Percentiles rank a stretch among this genome's conserved stretches.
These are phyloP conservation scores for Cyprinodon variegatus DNA, from an alignment of 2,113 vertebrate genomes.

Conservation along the genomic window DNA sequence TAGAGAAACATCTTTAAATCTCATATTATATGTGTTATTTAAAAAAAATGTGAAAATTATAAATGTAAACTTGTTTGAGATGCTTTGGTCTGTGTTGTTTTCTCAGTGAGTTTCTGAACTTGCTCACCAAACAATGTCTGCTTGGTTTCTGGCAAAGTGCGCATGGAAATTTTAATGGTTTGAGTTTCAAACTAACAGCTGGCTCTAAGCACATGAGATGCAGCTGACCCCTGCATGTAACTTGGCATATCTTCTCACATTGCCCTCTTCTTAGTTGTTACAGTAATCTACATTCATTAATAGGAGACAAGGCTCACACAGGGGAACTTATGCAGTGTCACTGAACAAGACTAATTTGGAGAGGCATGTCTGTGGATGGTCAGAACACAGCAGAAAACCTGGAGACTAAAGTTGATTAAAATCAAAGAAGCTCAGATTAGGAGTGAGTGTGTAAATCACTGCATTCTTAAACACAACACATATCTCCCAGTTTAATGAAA, in stretches of 20 bases:
- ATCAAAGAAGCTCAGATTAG: conserved; percentile 38
- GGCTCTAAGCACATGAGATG: not conserved
- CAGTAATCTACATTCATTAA: conserved; percentile 10
- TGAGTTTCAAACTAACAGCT: not conserved
- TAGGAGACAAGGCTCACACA: not conserved
- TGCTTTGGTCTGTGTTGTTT: not conserved
- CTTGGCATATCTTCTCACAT: not conserved
- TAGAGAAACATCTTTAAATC: not conserved
- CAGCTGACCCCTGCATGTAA: not conserved
- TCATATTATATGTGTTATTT: not conserved
- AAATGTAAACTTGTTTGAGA: not conserved
- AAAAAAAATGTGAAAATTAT: not conserved
- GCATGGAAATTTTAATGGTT: too few species aligned
- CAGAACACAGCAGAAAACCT: conserved; percentile 66
- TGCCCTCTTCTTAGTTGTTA: not conserved
- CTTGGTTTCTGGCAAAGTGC: not conserved
- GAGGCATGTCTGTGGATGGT: conserved; percentile 42
- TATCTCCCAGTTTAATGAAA: not conserved
- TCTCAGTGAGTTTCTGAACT: not conserved
- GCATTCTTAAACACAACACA: conserved; percentile 8
- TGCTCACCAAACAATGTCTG: not conserved
- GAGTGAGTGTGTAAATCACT: not conserved
- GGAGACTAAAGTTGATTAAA: conserved; percentile 51
- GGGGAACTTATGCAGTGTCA: conserved; percentile 11
- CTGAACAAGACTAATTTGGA: conserved; percentile 59